Evolutionary conservation across 1,140 invertebrate genomes (phyloP).

Genomic region (Coenobita brevimanus): DNA sequence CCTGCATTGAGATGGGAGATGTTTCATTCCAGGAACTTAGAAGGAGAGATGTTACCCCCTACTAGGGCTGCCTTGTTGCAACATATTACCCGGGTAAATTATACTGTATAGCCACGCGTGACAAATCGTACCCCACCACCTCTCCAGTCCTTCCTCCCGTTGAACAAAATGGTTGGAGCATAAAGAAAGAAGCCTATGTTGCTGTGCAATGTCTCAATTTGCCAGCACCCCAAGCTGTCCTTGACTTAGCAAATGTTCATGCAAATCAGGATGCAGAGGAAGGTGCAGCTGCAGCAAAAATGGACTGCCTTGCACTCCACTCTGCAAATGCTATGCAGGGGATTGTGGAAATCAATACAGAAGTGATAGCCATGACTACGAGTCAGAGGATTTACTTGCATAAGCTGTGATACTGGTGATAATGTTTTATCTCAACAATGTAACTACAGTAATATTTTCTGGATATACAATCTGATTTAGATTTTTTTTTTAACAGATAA

Average conservation of each 20-base stretch:
- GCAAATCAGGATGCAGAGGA: no score
- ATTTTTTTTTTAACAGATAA: no score
- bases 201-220: no score
- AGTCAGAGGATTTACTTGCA: background rate
- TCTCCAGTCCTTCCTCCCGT: no score
- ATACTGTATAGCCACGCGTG: no score
- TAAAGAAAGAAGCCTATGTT: background rate
- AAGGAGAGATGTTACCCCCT: no score
- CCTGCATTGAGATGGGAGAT: background rate
- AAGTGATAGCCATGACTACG: background rate
- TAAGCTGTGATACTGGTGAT: background rate
- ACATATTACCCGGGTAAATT: background rate
- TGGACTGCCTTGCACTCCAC: no score
- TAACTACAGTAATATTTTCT: no score
- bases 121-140: background rate
- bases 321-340: background rate
- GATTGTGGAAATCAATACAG: constrained; percentile 5
- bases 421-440: background rate
- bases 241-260: background rate
- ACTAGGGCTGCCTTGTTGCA: constrained; percentile 5
- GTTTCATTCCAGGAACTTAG: background rate
- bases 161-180: background rate
- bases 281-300: constrained; percentile 5
- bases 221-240: background rate
- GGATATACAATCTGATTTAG: background rate